Conservation (phyloP, 2,797 vertebrate genomes). For the Pempheris klunzingeri region DNA sequence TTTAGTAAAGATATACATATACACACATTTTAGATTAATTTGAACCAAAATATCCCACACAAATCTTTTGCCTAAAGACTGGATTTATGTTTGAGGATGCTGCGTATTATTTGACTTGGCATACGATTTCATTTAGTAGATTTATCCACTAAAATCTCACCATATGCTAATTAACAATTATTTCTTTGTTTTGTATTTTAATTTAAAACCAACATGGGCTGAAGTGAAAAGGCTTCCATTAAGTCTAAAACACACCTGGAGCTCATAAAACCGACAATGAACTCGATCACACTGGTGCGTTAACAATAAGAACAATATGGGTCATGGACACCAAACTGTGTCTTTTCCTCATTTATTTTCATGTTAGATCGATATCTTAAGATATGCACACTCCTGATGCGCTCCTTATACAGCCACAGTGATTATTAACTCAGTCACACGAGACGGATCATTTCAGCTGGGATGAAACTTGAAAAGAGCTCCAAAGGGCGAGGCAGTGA, state of each 20-base stretch:
- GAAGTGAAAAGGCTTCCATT: conserved; percentile 3
- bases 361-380: conserved; percentile 86
- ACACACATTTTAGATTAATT: background rate
- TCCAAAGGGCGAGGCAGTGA: conserved; percentile 52
- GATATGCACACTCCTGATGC: conserved; percentile 68
- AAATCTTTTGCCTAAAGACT: background rate
- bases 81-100: background rate
- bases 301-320: conserved; percentile 66
- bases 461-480: conserved; percentile 66
- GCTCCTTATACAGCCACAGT: conserved; percentile 71
- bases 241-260: conserved; percentile 45
- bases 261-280: conserved; percentile 63
- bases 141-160: conserved; percentile 1
- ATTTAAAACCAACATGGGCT: background rate
- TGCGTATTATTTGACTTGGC: conserved; percentile 19
- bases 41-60: background rate
- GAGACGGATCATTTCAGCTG: conserved; percentile 80
- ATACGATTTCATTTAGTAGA: conserved; percentile 8
- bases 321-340: conserved; percentile 67
- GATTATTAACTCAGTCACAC: conserved; percentile 84
- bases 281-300: conserved; percentile 49
- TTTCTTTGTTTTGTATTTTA: conserved; percentile 9
- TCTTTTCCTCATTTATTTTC: conserved; percentile 79
- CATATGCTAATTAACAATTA: conserved; percentile 6
- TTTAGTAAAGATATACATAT: background rate